Evolutionary conservation across 2,113 vertebrate genomes (phyloP), one percentile per base, ranked within the genome.

Genomic region (Vanacampus margaritifer): DNA sequence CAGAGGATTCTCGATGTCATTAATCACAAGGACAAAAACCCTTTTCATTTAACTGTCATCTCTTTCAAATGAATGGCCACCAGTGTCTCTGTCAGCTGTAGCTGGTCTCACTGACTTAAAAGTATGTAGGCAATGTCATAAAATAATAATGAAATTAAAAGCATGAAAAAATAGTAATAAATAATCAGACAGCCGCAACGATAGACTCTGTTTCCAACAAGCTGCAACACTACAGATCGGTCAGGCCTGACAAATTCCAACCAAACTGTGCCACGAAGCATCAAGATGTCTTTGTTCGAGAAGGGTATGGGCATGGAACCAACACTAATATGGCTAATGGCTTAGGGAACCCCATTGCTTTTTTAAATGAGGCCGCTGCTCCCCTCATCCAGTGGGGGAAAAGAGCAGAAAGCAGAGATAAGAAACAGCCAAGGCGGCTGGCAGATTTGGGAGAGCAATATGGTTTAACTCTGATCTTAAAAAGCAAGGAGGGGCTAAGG

Each of bases 271-370:
- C 43, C 65, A 70, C 56, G 65, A 78, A 65, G 73, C 64, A 60
- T 80, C 59, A 65, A 80, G 72, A 66, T 71, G 84, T 78, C 83
- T 89, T 88, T 87, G 84, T 87, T 76, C 16, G 19, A 64, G 41
- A 71, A 71, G 76, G 85, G 69, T 79, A 78, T 0, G 41, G 81
- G 82, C 88, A 80, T 16, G 57, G 84, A 85, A 80, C 85, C 88
- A 85, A 86, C 82, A 89, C 84, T 84, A 85, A 87, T 82, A 80
- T 57, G 79, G 84, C 84, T 83, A 86, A 89, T 87, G 85, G 86
- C 84, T 87, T 85, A 87, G 83, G 80, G 66, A 85, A 80, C 86
- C 88, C 88, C 79, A 73, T 79, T 58, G 86, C 66, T 80, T 78
- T 76, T 85, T 86, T 88, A 88, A 88, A 87, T 85, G 88, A 87